Evolutionary conservation across 2,797 vertebrate species (phyloP), one percentile per base, ranked within the genome.

Genomic region (Xiphophorus birchmanni): DNA sequence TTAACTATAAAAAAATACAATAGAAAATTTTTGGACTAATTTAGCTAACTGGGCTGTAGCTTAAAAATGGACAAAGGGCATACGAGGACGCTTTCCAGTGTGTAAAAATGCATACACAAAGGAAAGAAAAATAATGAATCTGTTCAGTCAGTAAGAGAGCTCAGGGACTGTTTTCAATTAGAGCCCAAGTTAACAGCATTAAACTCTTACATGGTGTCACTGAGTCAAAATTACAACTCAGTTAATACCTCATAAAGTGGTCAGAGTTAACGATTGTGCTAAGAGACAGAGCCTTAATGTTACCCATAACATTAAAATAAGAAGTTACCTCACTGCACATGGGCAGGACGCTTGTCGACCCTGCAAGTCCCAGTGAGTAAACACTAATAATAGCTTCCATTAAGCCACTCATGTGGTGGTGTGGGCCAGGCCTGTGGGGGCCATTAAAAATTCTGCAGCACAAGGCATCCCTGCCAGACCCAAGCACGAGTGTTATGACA

Each of bases 171-270:
- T 93, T 95, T 95, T 93, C 93, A 95, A 95, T 95, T 94, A 95
- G 87, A 84, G 79, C 85, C 79, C 77, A 84, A 91, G 93, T 93
- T 93, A 92, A 82, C 63, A 74, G 84, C 91, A 93, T 93, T 94
- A 94, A 95, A 94, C 89, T 87, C 88, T 91, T 86, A 92, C 89
- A 92, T 87, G 93, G 88, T 93, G 94, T 95, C 91, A 91, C 88
- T 90, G 94, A 93, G 90, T 92, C 89, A 91, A 94, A 93, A 94
- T 94, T 95, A 94, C 92, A 93, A 94, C 93, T 93, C 92, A 95
- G 93, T 96, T 95, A 95, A 95, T 95, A 94, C 93, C 93, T 91
- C 91, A 91, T 96, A 94, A 95, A 95, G 94, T 91, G 91, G 93
- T 94, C 92, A 85, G 92, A 93, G 92, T 95, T 95, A 95, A 95